Evolutionary conservation across 2,888 invertebrate genomes (phyloP), one percentile per base, ranked within the genome.

Genomic region (Candidula unifasciata): DNA sequence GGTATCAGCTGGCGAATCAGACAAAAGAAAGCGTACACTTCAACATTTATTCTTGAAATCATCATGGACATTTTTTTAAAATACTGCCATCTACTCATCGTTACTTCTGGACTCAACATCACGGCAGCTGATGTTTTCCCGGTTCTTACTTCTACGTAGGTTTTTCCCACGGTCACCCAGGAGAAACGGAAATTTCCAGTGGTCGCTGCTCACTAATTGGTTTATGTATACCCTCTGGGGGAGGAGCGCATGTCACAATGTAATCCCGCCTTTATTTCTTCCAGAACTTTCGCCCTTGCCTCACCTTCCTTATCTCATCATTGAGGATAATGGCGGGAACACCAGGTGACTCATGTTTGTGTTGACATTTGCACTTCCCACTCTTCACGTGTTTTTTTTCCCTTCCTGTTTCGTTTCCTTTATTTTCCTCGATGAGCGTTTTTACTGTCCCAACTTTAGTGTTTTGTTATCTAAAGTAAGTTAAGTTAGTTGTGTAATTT

Each of bases 141-240:
- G 33, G 18, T 52, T 30, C 74, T 54, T 13, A 74, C 33, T 27
- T 33, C 16, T 27, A 27, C 52, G 16, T 1, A 6, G 18, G n/a
- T 44, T 74, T 74, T 74, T 74, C 74, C 74, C 74, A 74, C 74
- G 74, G 27, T 54, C 54, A 52, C 13, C 8, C 8, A 44, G 13
- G 13, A 44, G 44, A 44, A 44, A n/a, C 0, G n/a, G 35, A 37
- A 71, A 73, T 30, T 18, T 18, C 27, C 30, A 5, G 18, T 57
- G 74, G 54, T 30, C 27, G 27, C 30, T 30, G 30, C 18, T 18
- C 27, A 10, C 54, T 74, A 74, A 74, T 74, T 74, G 74, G 74
- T 74, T 74, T 30, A 54, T 13, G 27, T 54, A 44, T 16, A 73
- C 13, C 27, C 6, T 54, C 27, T 30, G 30, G 30, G 27, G 74